Conservation (phyloP, 2,888 invertebrate genomes). For the Papilio elwesi region DNA sequence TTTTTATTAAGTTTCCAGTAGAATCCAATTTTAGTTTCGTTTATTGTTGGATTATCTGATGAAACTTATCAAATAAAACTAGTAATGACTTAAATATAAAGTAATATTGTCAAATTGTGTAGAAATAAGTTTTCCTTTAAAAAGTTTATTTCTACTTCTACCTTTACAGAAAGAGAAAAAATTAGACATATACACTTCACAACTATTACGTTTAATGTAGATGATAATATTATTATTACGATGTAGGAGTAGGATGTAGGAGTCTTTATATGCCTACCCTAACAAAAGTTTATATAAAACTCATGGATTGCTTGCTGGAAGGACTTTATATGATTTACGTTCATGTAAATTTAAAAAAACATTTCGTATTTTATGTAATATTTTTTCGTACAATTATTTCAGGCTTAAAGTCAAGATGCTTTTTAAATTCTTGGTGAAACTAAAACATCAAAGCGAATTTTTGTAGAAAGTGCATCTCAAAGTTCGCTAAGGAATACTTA, state of each 20-base stretch:
- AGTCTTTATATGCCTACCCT: too few relatives aligned
- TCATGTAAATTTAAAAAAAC: too few relatives aligned
- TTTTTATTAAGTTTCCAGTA: not conserved
- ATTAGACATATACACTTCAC: too few relatives aligned
- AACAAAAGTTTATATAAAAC: too few relatives aligned
- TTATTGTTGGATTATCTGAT: not conserved
- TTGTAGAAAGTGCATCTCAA: conserved; percentile 33
- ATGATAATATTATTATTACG: too few relatives aligned
- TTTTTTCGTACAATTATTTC: conserved; percentile 7
- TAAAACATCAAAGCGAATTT: conserved; percentile 29
- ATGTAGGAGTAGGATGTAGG: too few relatives aligned
- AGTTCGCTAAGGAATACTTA: conserved; percentile 33
- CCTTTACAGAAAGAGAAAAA: too few relatives aligned
- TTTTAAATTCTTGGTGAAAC: conserved; percentile 17
- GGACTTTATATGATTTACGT: too few relatives aligned
- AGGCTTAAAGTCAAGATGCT: conserved; percentile 14
- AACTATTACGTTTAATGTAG: too few relatives aligned
- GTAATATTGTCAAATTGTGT: not conserved
- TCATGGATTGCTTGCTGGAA: too few relatives aligned
- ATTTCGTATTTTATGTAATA: not conserved
- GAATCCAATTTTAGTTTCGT: not conserved
- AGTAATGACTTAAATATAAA: not conserved
- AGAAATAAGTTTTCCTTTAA: not conserved
- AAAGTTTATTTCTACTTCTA: too few relatives aligned
- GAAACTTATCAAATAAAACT: too few relatives aligned